phyloP scores from a whole-genome alignment of 2,113 vertebrate species.

The Brachyhypopomus occidentalis region DNA sequence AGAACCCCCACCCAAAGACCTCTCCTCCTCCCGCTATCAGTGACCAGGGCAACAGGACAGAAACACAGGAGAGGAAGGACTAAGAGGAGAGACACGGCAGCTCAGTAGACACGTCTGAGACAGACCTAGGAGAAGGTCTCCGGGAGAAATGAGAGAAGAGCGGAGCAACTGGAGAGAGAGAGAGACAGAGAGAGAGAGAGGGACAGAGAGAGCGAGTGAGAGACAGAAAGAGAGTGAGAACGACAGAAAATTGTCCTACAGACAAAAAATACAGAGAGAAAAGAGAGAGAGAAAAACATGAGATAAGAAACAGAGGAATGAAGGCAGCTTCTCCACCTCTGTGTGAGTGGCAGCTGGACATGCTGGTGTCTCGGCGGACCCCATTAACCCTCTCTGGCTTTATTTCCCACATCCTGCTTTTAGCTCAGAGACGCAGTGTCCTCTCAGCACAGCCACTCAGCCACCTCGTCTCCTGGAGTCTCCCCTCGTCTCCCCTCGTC shows the following conservation, averaged over 20 bases:
- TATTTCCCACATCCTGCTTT: slow-evolving; percentile 59
- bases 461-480: too few species aligned
- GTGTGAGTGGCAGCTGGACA: slow-evolving; percentile 35
- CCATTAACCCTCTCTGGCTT: slow-evolving; percentile 69
- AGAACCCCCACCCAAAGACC: slow-evolving; percentile 36
- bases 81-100: too few species aligned
- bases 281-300: background rate
- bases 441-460: too few species aligned
- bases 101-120: background rate
- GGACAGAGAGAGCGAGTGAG: slow-evolving; percentile 46
- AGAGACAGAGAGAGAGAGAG: slow-evolving; percentile 61
- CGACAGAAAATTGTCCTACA: too few species aligned
- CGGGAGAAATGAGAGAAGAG: too few species aligned
- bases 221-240: background rate
- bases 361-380: slow-evolving; percentile 57
- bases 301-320: background rate
- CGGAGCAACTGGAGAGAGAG: background rate
- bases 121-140: slow-evolving; percentile 7
- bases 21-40: slow-evolving; percentile 36
- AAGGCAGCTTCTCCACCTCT: slow-evolving; percentile 1
- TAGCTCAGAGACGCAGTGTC: slow-evolving; percentile 65
- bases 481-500: too few species aligned
- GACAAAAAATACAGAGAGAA: background rate
- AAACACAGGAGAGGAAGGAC: background rate
- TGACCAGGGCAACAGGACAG: background rate